phyloP scores from a whole-genome alignment of 2,888 invertebrate species.

The Andrena flavipes region DNA sequence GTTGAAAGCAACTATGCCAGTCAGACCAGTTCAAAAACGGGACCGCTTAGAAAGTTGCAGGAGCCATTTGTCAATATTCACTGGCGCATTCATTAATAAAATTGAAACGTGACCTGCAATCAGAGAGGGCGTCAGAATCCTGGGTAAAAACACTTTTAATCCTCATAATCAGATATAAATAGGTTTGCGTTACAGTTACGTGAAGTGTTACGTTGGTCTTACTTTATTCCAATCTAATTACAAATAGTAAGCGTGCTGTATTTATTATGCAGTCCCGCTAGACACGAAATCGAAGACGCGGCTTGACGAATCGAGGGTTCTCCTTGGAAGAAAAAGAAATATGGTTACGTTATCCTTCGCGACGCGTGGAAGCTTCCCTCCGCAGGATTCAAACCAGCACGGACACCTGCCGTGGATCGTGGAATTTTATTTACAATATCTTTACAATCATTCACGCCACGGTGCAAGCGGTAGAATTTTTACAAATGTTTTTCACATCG shows the following conservation, averaged over 20 bases:
- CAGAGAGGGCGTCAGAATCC: neutral
- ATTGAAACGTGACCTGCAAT: constrained; percentile 5
- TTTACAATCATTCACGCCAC: constrained; percentile 38
- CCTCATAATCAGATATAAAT: neutral
- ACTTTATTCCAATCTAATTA: constrained; percentile 64
- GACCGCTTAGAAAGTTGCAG: constrained; percentile 41
- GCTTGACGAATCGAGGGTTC: constrained; percentile 38
- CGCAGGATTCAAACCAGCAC: constrained; percentile 34
- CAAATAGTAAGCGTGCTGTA: constrained; percentile 57
- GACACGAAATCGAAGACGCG: constrained; percentile 50
- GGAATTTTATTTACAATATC: constrained; percentile 65
- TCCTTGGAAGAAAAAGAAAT: constrained; percentile 14
- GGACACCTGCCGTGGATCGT: constrained; percentile 30
- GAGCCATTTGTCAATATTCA: constrained; percentile 10
- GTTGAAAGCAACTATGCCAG: constrained; percentile 19
- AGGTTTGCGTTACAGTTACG: neutral
- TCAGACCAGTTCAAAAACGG: constrained; percentile 15
- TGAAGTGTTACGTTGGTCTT: constrained; percentile 42
- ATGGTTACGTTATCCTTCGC: constrained; percentile 4
- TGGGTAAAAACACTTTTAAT: neutral
- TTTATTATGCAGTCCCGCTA: constrained; percentile 51
- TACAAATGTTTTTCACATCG: neutral
- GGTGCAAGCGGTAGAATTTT: neutral
- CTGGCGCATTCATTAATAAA: constrained; percentile 9
- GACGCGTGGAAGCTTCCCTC: constrained; percentile 43